These are phyloP conservation scores for Rhabdomys pumilio DNA, from an alignment of 2,797 vertebrate species.

Conservation along the genomic window DNA sequence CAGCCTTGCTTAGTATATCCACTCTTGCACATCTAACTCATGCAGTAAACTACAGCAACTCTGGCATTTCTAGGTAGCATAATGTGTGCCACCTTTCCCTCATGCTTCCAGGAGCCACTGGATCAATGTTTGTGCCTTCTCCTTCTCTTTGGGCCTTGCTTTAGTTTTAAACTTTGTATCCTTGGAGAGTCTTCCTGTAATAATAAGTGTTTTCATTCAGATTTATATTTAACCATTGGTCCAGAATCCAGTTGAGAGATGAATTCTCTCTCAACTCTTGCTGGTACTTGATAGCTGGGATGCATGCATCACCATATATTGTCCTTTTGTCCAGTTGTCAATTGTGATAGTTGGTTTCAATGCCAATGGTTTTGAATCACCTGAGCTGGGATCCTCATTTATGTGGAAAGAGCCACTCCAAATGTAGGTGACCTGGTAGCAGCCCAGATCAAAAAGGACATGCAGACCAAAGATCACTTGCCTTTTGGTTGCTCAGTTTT, in stretches of 20 bases:
- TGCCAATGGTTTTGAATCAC: neutral
- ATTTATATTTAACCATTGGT: slow-evolving; percentile 2
- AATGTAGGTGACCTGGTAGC: neutral
- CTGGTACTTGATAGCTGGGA: neutral
- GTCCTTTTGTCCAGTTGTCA: neutral
- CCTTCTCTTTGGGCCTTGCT: neutral
- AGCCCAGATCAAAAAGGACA: neutral
- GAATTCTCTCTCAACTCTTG: neutral
- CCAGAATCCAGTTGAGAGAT: neutral
- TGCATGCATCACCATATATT: neutral
- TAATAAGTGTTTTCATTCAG: slow-evolving; percentile 8
- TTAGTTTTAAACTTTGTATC: slow-evolving; percentile 24
- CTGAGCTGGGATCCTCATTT: neutral
- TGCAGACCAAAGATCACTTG: neutral
- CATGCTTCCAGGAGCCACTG: neutral
- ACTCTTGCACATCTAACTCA: neutral
- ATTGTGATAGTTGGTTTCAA: neutral
- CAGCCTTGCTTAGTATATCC: neutral
- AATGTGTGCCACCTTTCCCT: neutral
- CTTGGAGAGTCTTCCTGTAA: neutral
- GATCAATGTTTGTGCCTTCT: neutral
- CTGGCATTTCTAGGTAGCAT: neutral
- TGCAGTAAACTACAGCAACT: neutral
- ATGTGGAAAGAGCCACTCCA: neutral
- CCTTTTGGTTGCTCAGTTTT: neutral